phyloP scores from a whole-genome alignment of 1,140 invertebrate genomes.

The Drosophila watanabei region DNA sequence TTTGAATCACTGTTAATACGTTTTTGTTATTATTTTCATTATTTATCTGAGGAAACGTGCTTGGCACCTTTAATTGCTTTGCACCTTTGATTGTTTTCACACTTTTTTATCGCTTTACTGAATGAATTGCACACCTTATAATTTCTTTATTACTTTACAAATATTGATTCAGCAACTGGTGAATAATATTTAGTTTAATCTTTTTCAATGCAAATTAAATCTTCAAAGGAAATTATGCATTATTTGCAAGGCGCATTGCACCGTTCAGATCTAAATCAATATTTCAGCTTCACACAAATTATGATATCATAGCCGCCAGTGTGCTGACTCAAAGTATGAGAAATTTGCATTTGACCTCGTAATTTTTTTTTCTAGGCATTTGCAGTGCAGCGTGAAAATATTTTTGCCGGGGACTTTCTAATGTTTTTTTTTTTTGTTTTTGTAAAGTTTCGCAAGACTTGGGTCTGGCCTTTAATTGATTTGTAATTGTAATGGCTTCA shows the following conservation, averaged over 20 bases:
- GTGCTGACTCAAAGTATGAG: slow-evolving; percentile 29
- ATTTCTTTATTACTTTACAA: neutral
- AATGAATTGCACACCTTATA: neutral
- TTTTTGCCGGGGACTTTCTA: slow-evolving; percentile 31
- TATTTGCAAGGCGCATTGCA: slow-evolving; percentile 1
- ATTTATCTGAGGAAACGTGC: slow-evolving; percentile 18
- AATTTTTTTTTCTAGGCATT: slow-evolving; percentile 27
- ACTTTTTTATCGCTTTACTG: neutral
- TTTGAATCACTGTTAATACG: neutral
- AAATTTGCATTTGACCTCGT: slow-evolving; percentile 64
- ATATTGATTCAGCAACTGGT: slow-evolving; percentile 6
- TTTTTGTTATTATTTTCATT: neutral
- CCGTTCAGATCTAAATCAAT: slow-evolving; percentile 27
- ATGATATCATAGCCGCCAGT: slow-evolving; percentile 49
- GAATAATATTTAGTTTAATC: neutral
- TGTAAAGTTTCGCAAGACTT: slow-evolving; percentile 32
- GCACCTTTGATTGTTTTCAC: slow-evolving; percentile 8
- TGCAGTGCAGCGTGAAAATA: slow-evolving; percentile 35
- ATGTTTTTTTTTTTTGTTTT: slow-evolving; percentile 26
- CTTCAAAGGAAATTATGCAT: slow-evolving; percentile 7
- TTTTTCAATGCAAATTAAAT: neutral
- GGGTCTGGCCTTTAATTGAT: slow-evolving; percentile 57
- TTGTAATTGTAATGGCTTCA: slow-evolving; percentile 62
- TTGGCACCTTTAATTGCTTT: slow-evolving; percentile 16
- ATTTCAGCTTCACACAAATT: slow-evolving; percentile 23